A percentile compares a stretch with the other conserved stretches of the same genome.
Conservation (phyloP, 2,113 vertebrate species). For the Taxidea taxus region DNA sequence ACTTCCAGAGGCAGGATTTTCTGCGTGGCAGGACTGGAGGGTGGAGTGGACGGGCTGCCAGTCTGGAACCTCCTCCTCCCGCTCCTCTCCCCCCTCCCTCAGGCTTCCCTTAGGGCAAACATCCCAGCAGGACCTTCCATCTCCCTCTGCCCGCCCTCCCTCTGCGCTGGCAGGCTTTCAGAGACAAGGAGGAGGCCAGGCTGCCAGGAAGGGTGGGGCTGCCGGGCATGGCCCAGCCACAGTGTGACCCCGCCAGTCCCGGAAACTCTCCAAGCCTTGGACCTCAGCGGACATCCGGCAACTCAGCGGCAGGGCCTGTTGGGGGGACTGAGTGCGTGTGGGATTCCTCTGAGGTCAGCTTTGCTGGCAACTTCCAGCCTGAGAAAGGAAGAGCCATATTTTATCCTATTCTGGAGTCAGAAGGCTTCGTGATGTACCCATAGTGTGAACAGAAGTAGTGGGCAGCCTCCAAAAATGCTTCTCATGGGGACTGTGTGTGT, state of each 20-base stretch:
- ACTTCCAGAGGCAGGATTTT: neutral
- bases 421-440: neutral
- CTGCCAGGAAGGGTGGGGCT: conserved; percentile 75
- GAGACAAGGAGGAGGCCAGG: conserved; percentile 42
- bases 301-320: neutral
- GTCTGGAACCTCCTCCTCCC: fast-evolving
- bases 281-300: conserved; percentile 56
- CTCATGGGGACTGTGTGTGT: fast-evolving
- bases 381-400: neutral
- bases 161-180: conserved; percentile 43
- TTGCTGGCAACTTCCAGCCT: neutral
- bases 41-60: neutral
- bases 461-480: neutral
- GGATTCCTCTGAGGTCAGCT: conserved; percentile 2
- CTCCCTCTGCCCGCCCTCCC: neutral
- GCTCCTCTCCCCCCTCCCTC: neutral
- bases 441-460: neutral
- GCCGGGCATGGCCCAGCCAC: conserved; percentile 52
- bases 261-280: conserved; percentile 64
- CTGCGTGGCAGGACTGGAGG: neutral
- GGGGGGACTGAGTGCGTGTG: neutral
- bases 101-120: neutral
- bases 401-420: neutral
- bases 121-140: neutral
- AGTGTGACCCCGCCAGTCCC: conserved; percentile 54